Base-by-base conservation (phyloP, 2,888 invertebrate genomes). In the Sinohyriopsis cumingii region DNA sequence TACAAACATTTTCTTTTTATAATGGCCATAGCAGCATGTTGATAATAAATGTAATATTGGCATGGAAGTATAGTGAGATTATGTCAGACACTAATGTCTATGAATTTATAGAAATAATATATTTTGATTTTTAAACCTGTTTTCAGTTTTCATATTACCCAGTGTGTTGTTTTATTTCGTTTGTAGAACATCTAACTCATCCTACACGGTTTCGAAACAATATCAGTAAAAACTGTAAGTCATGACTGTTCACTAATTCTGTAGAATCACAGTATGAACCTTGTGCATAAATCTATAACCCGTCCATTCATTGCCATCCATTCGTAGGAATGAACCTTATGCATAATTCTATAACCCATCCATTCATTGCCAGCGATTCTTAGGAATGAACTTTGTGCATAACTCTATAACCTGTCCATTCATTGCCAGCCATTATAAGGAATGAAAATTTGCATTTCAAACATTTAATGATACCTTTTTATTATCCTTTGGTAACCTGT, bases 191-290 rank as follows among this genome's bases (percentile, higher is more conserved):
- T 65, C 62, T 77, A 69, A 77, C 77, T 25, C 77, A 77, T 56
- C 77, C 77, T 33, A 75, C 75, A 66, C 65, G 75, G 56, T 77
- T 73, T 68, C 71, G 77, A 63, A 77, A 77, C 73, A 77, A 75
- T 71, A 53, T 77, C 55, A n/a, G n/a, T 33, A 25, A n/a, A 57
- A 57, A 57, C 24, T 55, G 55, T 55, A 64, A 55, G 63, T 55
- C 5, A 6, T 55, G n/a, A 12, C n/a, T 33, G 45, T 45, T 12
- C 45, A 12, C 45, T 45, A 45, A 45, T 45, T 45, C 45, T 45
- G 45, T 45, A 45, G 45, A 45, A 45, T 12, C 45, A 45, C 45
- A 45, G 12, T 12, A 12, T 45, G 12, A 9, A 57, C 19, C n/a
- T 18, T 22, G 57, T 22, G 24, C 57, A 57, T 57, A 57, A 57